Evolutionary conservation across 2,113 vertebrate genomes (phyloP).

Genomic region (Riparia riparia): DNA sequence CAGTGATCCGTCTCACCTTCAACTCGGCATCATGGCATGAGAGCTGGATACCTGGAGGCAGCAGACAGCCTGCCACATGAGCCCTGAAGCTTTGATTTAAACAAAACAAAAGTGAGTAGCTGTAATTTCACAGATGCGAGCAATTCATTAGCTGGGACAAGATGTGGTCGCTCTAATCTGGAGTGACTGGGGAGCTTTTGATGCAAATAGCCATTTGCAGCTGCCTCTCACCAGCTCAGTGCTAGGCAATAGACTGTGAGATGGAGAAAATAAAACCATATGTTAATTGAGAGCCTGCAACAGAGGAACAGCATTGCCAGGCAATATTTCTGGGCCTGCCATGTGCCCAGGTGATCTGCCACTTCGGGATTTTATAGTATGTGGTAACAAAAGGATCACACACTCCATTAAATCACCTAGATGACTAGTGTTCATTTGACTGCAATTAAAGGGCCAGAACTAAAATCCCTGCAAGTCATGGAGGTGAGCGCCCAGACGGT

Average conservation of each 20-base stretch:
- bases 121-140: slow-evolving; percentile 62
- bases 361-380: neutral
- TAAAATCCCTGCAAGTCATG: neutral
- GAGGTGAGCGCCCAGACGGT: neutral
- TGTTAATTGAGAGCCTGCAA: slow-evolving; percentile 30
- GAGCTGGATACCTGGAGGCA: slow-evolving; percentile 28
- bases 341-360: neutral
- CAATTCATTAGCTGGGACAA: slow-evolving; percentile 62
- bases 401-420: neutral
- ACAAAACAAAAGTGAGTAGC: slow-evolving; percentile 48
- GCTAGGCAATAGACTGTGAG: neutral
- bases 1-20: accelerated
- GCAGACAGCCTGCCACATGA: neutral
- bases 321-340: neutral
- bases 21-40: neutral
- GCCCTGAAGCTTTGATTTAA: slow-evolving; percentile 60
- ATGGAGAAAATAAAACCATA: slow-evolving; percentile 39
- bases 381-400: neutral
- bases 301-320: neutral
- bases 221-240: slow-evolving; percentile 2
- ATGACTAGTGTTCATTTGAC: neutral
- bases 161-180: neutral
- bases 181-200: slow-evolving; percentile 52
- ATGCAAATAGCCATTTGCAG: slow-evolving; percentile 58
- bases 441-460: neutral